phyloP scores from a whole-genome alignment of 2,113 vertebrate genomes.

The Bubo scandiacus region DNA sequence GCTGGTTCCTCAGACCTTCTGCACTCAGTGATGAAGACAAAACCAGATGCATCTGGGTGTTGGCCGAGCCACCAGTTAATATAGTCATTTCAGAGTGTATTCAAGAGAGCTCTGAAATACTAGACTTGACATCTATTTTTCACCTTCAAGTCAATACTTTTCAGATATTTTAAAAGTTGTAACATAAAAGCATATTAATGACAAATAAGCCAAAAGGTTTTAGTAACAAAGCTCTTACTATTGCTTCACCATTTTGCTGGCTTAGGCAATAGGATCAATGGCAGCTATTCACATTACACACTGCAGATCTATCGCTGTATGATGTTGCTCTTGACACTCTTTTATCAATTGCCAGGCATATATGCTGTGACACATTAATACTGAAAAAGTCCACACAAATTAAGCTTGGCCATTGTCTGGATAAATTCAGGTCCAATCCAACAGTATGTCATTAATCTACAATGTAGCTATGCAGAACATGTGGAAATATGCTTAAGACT shows the following conservation, averaged over 20 bases:
- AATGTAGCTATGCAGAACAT: neutral
- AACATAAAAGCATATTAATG: neutral
- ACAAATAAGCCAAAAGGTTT: neutral
- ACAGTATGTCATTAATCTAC: neutral
- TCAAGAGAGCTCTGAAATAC: neutral
- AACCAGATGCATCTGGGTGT: neutral
- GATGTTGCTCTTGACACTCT: neutral
- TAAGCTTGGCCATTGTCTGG: neutral
- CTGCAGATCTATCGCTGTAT: neutral
- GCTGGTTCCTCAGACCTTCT: neutral
- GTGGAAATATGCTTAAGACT: neutral
- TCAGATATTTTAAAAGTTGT: neutral
- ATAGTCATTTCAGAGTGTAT: neutral
- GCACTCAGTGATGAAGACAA: neutral
- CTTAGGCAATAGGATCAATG: neutral
- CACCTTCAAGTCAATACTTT: neutral
- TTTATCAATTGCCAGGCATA: neutral
- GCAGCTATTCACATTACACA: neutral
- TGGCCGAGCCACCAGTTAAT: neutral
- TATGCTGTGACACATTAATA: neutral
- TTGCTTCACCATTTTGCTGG: neutral
- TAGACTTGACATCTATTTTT: neutral
- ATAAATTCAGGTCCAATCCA: neutral
- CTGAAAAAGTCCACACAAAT: neutral
- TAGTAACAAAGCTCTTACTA: neutral